Evolutionary conservation across 2,113 vertebrate species (phyloP).

Genomic region (Montifringilla adamsi): DNA sequence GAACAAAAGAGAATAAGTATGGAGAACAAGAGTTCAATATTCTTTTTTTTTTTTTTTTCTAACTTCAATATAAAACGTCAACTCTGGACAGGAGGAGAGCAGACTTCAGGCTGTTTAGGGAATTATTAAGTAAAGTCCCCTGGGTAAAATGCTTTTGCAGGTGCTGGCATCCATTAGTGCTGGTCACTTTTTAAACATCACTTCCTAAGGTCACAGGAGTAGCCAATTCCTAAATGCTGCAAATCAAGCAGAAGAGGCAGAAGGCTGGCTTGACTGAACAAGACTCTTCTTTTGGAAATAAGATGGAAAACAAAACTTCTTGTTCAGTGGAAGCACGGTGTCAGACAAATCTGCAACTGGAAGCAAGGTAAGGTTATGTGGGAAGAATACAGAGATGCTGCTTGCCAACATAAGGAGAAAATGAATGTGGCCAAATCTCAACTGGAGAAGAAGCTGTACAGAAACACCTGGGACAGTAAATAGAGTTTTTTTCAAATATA

Average conservation of each 20-base stretch:
- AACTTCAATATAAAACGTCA: background rate
- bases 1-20: background rate
- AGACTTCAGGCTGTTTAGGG: background rate
- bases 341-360: background rate
- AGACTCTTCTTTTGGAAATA: background rate
- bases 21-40: background rate
- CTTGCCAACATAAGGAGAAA: background rate
- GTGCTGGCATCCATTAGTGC: too few species aligned
- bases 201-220: background rate
- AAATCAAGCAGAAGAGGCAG: background rate
- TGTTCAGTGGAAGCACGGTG: background rate
- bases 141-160: background rate
- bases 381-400: background rate
- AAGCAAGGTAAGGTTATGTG: background rate
- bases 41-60: background rate
- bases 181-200: background rate
- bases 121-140: background rate
- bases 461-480: too few species aligned
- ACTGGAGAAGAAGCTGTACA: too few species aligned
- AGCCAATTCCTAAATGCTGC: background rate
- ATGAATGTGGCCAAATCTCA: too few species aligned
- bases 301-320: background rate
- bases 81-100: background rate
- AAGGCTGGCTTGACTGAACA: background rate
- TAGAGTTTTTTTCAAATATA: too few species aligned